Conservation (phyloP, 2,888 invertebrate species). For the Hermaeophaga mercurialis region DNA sequence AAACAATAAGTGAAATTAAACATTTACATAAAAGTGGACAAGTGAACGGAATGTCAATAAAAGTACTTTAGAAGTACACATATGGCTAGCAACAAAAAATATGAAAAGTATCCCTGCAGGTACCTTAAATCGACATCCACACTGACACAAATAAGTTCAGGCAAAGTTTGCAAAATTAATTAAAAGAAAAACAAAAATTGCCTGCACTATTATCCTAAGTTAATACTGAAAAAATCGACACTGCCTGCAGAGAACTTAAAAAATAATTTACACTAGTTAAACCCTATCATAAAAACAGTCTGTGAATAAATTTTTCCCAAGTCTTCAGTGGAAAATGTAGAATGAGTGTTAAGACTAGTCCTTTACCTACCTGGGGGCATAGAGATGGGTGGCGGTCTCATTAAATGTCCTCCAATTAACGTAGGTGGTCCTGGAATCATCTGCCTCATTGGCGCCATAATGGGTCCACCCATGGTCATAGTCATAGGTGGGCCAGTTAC, state of each 20-base stretch:
- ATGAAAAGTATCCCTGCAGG: conserved; percentile 6
- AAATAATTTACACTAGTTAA: not conserved
- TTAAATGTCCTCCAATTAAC: conserved; percentile 64
- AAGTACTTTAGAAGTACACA: not conserved
- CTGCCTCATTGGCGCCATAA: conserved; percentile 60
- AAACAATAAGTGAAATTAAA: conserved; percentile 10
- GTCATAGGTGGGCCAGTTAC: conserved; percentile 57
- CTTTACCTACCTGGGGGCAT: conserved; percentile 66
- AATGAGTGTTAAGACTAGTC: conserved; percentile 13
- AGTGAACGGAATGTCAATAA: conserved; percentile 4
- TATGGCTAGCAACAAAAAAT: conserved; percentile 2
- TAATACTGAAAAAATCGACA: too few species aligned
- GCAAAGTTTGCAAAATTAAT: too few species aligned
- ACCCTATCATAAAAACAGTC: not conserved
- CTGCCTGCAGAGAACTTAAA: conserved; percentile 4
- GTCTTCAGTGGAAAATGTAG: conserved; percentile 3
- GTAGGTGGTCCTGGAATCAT: conserved; percentile 56
- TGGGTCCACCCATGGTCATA: conserved; percentile 60
- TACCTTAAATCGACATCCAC: not conserved
- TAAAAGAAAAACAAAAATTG: too few species aligned
- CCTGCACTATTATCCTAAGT: too few species aligned
- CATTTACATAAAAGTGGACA: conserved; percentile 1
- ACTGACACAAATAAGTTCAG: too few species aligned
- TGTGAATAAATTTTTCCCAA: not conserved
- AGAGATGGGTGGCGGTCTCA: conserved; percentile 68